Percentiles rank a stretch among this genome's conserved stretches.
These are phyloP conservation scores for Rhynchotus rufescens DNA, from an alignment of 2,797 vertebrate species.

Conservation along the genomic window DNA sequence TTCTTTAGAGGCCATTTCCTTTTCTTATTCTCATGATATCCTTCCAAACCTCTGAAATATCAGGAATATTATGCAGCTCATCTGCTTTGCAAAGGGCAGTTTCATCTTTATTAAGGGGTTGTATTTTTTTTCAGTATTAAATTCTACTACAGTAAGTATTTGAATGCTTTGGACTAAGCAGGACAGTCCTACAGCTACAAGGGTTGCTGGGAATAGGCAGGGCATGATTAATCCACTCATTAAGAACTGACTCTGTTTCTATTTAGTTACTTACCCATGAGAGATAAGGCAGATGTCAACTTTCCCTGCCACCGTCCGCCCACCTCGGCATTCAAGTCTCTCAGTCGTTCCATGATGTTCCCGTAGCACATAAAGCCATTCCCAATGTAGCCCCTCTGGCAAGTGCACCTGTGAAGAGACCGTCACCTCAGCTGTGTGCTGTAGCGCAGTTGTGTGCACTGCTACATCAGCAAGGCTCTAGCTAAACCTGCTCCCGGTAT, in stretches of 20 bases:
- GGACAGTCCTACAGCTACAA: neutral
- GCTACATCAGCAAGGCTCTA: rapidly evolving
- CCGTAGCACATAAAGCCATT: slow-evolving; percentile 89
- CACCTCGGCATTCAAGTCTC: slow-evolving; percentile 84
- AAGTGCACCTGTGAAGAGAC: slow-evolving; percentile 84
- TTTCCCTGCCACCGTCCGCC: slow-evolving; percentile 86
- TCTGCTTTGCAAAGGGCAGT: neutral
- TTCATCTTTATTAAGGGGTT: neutral
- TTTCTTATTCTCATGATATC: neutral
- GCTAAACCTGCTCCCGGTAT: neutral
- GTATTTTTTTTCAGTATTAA: neutral
- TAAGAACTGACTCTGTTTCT: neutral
- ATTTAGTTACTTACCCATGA: slow-evolving; percentile 82
- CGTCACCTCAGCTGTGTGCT: neutral
- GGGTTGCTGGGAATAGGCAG: rapidly evolving
- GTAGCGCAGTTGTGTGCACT: neutral
- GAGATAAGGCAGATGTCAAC: slow-evolving; percentile 84
- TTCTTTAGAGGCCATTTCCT: neutral
- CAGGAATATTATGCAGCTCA: neutral
- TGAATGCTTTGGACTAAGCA: neutral
- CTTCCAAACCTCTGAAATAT: neutral
- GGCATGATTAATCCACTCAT: neutral
- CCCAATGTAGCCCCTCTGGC: slow-evolving; percentile 85
- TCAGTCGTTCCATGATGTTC: slow-evolving; percentile 88
- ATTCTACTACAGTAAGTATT: neutral